Evolutionary conservation across 2,797 vertebrate species (phyloP), one percentile per base, ranked within the genome.

Genomic region (Enteromius argenteus): DNA sequence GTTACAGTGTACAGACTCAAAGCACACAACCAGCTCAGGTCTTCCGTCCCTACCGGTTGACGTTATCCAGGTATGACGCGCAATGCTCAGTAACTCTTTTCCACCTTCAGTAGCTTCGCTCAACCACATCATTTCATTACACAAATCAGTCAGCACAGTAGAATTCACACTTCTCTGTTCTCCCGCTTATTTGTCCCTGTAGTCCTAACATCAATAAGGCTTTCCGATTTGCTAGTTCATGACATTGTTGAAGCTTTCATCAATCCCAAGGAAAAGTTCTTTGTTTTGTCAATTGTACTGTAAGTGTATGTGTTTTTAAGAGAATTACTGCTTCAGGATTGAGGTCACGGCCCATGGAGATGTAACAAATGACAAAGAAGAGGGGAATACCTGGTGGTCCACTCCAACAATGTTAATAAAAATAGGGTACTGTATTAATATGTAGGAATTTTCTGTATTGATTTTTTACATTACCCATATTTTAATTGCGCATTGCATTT

Each of bases 371-470:
- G 53, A 84, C 44, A 80, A 74, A 77, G 80, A n/a, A 60, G 58
- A 81, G 46, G 64, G 23, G 84, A 84, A 77, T 92, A 68, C 74
- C 58, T 62, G 79, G 14, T 68, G 23, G 67, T 90, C 60, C 87
- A n/a, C 80, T 80, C 32, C 64, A 56, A 14, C 19, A 67, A 66
- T 66, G 27, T 32, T 7, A 19, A 53, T 78, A n/a, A 84, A 89
- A 89, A 90, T 91, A 91, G 89, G 30, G 44, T 58, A 23, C 1
- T 1, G 53, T 17, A 17, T 9, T 58, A 58, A 58, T 58, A 51
- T 51, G 49, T n/a, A 56, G 51, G 19, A 3, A 27, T 60, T 60
- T 60, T 60, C 23, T 27, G 10, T 60, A 27, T 60, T 14, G 58
- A 60, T 27, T 60, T 62, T 62, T 13, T 23, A 27, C n/a, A 27